A percentile compares a stretch with the other conserved stretches of the same genome.
Conservation (phyloP, 2,888 invertebrate species). For the Thelaira solivaga region DNA sequence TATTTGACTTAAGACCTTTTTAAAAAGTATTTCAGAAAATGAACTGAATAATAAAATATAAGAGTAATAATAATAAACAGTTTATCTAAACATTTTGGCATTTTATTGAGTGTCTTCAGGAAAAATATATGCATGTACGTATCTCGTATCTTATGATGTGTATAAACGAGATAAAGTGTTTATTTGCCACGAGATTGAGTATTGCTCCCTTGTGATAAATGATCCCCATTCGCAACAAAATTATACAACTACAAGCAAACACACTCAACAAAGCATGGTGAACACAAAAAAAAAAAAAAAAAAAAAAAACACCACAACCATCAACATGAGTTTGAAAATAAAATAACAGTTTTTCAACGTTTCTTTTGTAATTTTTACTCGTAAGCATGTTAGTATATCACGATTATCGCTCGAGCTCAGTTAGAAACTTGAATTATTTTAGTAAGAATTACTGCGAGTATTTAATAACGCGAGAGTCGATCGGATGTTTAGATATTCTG, state of each 20-base stretch:
- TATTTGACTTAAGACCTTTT: no score
- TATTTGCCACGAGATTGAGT: constrained; percentile 49
- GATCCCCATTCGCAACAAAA: constrained; percentile 23
- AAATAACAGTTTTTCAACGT: constrained; percentile 6
- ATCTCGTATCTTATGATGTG: no score
- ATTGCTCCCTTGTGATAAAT: neutral
- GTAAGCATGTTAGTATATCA: constrained; percentile 13
- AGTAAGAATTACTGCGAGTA: constrained; percentile 4
- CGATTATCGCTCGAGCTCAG: constrained; percentile 49
- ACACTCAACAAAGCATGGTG: constrained; percentile 12
- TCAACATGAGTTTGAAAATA: constrained; percentile 15
- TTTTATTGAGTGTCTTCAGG: constrained; percentile 50
- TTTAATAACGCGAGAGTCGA: constrained; percentile 29
- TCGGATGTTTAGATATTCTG: constrained; percentile 36
- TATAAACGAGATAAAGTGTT: constrained; percentile 14
- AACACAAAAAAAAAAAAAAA: no score
- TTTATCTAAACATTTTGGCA: constrained; percentile 28
- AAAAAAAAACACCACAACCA: constrained; percentile 4
- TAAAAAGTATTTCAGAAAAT: no score
- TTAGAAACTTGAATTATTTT: constrained; percentile 32
- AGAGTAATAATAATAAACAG: no score
- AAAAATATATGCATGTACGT: no score
- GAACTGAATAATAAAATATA: no score
- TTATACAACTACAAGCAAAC: constrained; percentile 6
- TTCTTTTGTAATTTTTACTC: constrained; percentile 19